Evolutionary conservation across 2,797 vertebrate species (phyloP).

Genomic region (Rhabdomys pumilio): DNA sequence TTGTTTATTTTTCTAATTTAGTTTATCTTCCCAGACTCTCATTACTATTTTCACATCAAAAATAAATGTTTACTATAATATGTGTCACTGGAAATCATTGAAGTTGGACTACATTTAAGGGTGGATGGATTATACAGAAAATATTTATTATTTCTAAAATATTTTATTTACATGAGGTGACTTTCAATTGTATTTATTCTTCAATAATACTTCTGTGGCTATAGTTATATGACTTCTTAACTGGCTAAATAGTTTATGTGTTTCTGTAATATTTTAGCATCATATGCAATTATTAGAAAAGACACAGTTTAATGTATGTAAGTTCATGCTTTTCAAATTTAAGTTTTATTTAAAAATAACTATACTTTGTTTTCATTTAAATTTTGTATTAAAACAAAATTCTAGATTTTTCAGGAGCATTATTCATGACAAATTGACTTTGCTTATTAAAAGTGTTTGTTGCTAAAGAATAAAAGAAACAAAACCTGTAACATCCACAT

Average conservation of each 20-base stretch:
- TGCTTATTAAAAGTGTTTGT: not conserved
- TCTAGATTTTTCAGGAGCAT: constrained; percentile 13
- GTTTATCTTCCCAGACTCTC: not conserved
- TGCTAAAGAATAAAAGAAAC: constrained; percentile 25
- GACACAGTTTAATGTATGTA: not conserved
- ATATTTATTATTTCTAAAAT: constrained; percentile 27
- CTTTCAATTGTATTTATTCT: not conserved
- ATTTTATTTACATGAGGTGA: not conserved
- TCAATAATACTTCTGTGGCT: not conserved
- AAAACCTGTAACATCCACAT: not conserved
- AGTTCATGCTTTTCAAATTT: constrained; percentile 7
- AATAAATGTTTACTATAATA: constrained; percentile 24
- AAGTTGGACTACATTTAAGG: constrained; percentile 16
- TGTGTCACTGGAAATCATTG: not conserved
- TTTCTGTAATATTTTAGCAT: not conserved
- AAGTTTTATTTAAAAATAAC: constrained; percentile 55
- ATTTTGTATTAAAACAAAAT: constrained; percentile 29
- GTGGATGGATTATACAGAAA: not conserved
- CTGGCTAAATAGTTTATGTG: not conserved
- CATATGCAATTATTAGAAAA: constrained; percentile 18
- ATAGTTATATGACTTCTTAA: constrained; percentile 6
- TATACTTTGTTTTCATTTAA: not conserved
- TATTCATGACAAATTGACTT: not conserved
- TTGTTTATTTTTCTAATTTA: not conserved
- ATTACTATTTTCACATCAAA: not conserved